Base-by-base conservation (phyloP, 1,140 invertebrate genomes). In the Magallana angulata region DNA sequence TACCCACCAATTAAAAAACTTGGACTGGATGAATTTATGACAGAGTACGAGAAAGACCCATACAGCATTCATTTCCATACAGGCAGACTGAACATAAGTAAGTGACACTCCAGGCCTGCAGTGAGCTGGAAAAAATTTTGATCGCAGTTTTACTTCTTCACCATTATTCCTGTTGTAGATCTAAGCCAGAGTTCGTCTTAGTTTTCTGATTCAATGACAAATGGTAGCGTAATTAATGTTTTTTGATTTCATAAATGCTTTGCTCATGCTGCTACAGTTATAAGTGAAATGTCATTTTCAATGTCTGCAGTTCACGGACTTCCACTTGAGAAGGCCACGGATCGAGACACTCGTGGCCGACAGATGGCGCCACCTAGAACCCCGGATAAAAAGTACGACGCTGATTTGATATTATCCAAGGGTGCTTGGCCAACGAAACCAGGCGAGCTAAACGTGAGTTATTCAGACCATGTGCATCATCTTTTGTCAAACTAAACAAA, bases 21-120 rank as follows among this genome's bases (percentile, higher is more conserved):
- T 0, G 94, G 93, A 9, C 87, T 94, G 59, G 89, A 90, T n/a
- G 93, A 94, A 81, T 93, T 94, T 90, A 62, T 87, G 11, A 91
- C 90, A 0, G 81, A 90, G 56, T 90, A 92, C 36, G 94, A 93
- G 11, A 90, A 87, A 30, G 94, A 94, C 86, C 93, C 93, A 0
- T 93, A 87, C 85, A 91, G 92, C 83, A 87, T 94, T 12, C 90
- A 92, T 48, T 94, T 94, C 84, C 90, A 92, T 30, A 90, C 92
- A 36, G 85, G 92, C 4, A 87, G 91, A 85, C 90, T 93, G 11
- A 91, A 93, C 68, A 92, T 91, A 62, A 92, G 81, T 82, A 18
- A 57, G 81, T 82, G 24, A 24, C 24, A 24, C 24, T 24, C 24
- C 24, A 24, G 24, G 24, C 24, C 24, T 24, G 24, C 24, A 24